These are phyloP conservation scores for Apis florea DNA, from an alignment of 1,140 invertebrate genomes.

Conservation along the genomic window DNA sequence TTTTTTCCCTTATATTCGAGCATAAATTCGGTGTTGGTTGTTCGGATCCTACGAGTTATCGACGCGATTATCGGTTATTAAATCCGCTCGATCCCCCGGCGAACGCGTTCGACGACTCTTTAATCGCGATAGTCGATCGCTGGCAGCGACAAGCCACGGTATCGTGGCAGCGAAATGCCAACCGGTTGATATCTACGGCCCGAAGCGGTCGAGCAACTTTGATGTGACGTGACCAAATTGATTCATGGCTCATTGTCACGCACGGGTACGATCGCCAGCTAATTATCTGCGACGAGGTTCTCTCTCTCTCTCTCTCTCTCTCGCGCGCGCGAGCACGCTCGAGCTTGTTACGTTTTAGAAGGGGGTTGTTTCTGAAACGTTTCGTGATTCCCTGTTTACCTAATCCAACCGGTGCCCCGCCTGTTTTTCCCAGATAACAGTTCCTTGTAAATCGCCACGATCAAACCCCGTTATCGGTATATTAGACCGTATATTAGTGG, in stretches of 20 bases:
- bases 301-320: too few relatives aligned
- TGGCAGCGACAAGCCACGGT: conserved; percentile 26
- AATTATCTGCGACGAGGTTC: conserved; percentile 50
- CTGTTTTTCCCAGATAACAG: neutral
- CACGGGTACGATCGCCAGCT: conserved; percentile 40
- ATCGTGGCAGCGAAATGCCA: conserved; percentile 59
- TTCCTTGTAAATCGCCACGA: conserved; percentile 6
- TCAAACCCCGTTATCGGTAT: neutral
- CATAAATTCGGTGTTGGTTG: conserved; percentile 24
- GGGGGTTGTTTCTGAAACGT: neutral
- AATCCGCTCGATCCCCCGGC: conserved; percentile 11
- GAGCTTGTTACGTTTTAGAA: neutral
- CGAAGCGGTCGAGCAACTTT: conserved; percentile 63
- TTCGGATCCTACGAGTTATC: conserved; percentile 13
- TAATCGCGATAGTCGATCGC: conserved; percentile 47
- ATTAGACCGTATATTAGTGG: neutral
- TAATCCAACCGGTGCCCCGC: too few relatives aligned
- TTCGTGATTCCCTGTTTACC: neutral
- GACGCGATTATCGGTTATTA: conserved; percentile 34
- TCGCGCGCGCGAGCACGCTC: too few relatives aligned
- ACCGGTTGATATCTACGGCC: conserved; percentile 58
- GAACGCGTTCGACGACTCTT: conserved; percentile 44
- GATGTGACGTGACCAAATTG: conserved; percentile 63
- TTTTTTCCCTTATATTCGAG: neutral
- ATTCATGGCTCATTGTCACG: conserved; percentile 66